Evolutionary conservation across 2,888 invertebrate genomes (phyloP).

Genomic region (Andrena chrysosceles): DNA sequence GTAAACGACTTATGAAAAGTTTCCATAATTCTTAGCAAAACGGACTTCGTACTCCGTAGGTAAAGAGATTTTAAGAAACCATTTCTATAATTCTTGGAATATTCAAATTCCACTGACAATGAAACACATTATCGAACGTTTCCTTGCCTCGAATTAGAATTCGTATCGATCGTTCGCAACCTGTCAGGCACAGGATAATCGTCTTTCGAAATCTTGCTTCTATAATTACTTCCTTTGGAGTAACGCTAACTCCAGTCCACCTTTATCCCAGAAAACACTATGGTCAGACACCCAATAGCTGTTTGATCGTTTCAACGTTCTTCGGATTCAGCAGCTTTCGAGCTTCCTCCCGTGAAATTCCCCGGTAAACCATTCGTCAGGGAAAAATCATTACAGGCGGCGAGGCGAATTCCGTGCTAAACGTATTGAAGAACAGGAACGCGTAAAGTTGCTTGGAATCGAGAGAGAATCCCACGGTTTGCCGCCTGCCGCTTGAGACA

Average conservation of each 20-base stretch:
- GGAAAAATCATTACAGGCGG: conserved; percentile 7
- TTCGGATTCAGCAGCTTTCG: background rate
- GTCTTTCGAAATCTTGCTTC: background rate
- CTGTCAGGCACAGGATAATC: background rate
- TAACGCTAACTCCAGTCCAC: background rate
- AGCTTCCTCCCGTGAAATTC: background rate
- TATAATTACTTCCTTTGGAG: background rate
- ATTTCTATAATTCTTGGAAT: too few species aligned
- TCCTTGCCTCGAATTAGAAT: background rate
- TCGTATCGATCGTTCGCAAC: background rate
- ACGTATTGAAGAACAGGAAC: background rate
- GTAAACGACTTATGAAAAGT: background rate
- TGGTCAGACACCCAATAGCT: background rate
- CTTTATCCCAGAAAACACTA: background rate
- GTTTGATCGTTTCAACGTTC: background rate
- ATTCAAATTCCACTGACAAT: too few species aligned
- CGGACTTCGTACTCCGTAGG: too few species aligned
- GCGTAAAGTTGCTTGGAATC: conserved; percentile 11
- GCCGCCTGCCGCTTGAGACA: background rate
- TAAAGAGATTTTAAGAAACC: too few species aligned
- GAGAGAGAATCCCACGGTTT: background rate
- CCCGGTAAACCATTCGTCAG: background rate
- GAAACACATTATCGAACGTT: too few species aligned
- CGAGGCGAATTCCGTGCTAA: background rate
- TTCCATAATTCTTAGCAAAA: background rate